Evolutionary conservation across 2,113 vertebrate species (phyloP).

Genomic region (Clupea harengus): DNA sequence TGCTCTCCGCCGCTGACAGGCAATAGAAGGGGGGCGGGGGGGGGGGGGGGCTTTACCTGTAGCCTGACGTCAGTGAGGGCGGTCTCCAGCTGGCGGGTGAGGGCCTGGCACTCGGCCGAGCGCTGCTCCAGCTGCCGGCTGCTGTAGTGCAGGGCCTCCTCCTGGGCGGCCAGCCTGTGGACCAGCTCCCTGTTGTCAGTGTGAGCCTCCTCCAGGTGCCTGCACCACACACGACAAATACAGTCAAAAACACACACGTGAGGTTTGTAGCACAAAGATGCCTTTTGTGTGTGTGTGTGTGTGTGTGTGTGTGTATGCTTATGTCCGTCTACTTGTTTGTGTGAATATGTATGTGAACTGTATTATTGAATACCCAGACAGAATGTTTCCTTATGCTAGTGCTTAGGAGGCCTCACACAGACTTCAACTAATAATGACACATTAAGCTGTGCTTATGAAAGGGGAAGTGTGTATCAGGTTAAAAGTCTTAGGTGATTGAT

Average conservation of each 20-base stretch:
- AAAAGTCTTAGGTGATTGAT: neutral
- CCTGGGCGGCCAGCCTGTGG: conserved; percentile 72
- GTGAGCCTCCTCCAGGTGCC: conserved; percentile 74
- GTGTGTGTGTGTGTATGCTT: neutral
- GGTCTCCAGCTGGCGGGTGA: conserved; percentile 77
- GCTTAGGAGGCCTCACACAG: neutral
- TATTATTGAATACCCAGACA: neutral
- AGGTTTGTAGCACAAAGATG: neutral
- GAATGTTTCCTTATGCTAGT: neutral
- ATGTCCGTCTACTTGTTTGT: too few species aligned
- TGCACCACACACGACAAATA: conserved; percentile 50
- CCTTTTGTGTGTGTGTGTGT: neutral
- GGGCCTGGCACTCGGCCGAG: conserved; percentile 67
- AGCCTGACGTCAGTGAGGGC: conserved; percentile 76
- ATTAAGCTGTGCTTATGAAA: neutral
- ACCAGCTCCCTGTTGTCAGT: conserved; percentile 79
- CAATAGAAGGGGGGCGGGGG: too few species aligned
- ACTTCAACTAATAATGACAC: neutral
- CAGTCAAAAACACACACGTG: neutral
- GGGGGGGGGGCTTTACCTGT: conserved; percentile 68
- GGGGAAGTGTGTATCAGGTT: too few species aligned
- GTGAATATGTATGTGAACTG: neutral
- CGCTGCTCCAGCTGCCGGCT: conserved; percentile 75
- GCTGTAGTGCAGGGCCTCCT: conserved; percentile 72
- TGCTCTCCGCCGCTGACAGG: too few species aligned